Percentiles rank a stretch among this genome's conserved stretches.
These are phyloP conservation scores for Euphydryas editha DNA, from an alignment of 2,888 invertebrate genomes.

Conservation along the genomic window DNA sequence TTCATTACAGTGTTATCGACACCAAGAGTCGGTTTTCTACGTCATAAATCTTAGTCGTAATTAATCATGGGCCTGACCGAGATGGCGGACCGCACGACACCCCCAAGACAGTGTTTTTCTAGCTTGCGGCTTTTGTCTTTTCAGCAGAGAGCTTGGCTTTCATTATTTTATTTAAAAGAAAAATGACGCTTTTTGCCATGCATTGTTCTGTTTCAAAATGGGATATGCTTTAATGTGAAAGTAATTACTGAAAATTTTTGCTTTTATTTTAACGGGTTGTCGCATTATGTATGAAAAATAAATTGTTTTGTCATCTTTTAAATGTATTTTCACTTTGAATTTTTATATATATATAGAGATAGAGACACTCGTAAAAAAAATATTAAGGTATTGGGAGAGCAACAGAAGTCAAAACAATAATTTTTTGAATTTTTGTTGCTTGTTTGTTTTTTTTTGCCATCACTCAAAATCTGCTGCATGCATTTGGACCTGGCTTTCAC, in stretches of 20 bases:
- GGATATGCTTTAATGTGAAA: conserved; percentile 10
- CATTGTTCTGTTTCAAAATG: conserved; percentile 19
- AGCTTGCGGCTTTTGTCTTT: conserved; percentile 48
- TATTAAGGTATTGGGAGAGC: too few species aligned
- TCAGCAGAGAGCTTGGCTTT: conserved; percentile 38
- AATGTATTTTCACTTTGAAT: background rate
- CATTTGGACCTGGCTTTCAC: too few species aligned
- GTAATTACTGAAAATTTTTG: conserved; percentile 23
- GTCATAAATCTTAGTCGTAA: conserved; percentile 56
- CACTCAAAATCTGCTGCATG: too few species aligned
- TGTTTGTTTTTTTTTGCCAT: too few species aligned
- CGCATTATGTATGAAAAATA: background rate
- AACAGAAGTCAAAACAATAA: too few species aligned
- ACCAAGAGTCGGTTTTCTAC: conserved; percentile 48
- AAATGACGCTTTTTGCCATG: conserved; percentile 28
- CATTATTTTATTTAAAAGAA: conserved; percentile 43
- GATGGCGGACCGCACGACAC: conserved; percentile 47
- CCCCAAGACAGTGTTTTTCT: conserved; percentile 52
- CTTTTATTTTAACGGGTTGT: background rate
- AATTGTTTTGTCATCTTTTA: background rate
- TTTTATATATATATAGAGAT: too few species aligned
- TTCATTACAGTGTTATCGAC: conserved; percentile 47
- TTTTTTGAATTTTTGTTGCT: too few species aligned
- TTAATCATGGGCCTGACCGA: conserved; percentile 55
- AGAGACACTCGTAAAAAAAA: too few species aligned